Conservation (phyloP, 2,113 vertebrate genomes). For the Mobula hypostoma region DNA sequence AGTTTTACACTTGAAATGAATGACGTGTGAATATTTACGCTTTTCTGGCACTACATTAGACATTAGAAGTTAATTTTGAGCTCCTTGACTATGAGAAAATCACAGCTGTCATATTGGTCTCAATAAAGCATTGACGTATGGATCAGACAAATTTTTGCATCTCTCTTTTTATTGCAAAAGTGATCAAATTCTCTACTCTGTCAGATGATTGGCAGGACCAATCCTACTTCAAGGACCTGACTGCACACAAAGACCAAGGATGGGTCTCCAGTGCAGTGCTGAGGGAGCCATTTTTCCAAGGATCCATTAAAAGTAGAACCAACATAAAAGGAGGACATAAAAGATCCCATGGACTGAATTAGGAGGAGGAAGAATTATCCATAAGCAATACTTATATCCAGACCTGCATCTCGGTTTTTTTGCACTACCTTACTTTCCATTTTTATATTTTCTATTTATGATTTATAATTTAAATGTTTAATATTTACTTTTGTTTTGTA, state of each 20-base stretch:
- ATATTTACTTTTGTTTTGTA: too few relatives aligned
- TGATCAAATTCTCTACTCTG: not conserved
- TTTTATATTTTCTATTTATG: too few relatives aligned
- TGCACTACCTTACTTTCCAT: too few relatives aligned
- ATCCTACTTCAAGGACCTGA: not conserved
- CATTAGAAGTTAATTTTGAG: not conserved
- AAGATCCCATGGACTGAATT: not conserved
- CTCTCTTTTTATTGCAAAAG: not conserved
- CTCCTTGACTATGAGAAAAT: not conserved
- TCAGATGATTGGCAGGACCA: not conserved
- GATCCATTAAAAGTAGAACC: not conserved
- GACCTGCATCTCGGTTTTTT: too few relatives aligned
- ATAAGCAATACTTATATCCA: not conserved
- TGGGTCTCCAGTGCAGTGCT: not conserved
- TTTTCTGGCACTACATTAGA: not conserved
- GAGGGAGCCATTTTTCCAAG: not conserved
- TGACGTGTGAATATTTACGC: not conserved
- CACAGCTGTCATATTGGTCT: not conserved
- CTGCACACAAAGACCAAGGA: not conserved
- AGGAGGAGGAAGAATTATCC: not conserved
- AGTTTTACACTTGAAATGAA: not conserved
- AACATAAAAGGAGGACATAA: not conserved
- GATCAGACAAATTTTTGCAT: not conserved
- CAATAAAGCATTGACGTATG: not conserved
- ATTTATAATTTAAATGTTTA: too few relatives aligned